These are phyloP conservation scores for Arion vulgaris DNA, from an alignment of 1,140 invertebrate genomes.

Conservation along the genomic window DNA sequence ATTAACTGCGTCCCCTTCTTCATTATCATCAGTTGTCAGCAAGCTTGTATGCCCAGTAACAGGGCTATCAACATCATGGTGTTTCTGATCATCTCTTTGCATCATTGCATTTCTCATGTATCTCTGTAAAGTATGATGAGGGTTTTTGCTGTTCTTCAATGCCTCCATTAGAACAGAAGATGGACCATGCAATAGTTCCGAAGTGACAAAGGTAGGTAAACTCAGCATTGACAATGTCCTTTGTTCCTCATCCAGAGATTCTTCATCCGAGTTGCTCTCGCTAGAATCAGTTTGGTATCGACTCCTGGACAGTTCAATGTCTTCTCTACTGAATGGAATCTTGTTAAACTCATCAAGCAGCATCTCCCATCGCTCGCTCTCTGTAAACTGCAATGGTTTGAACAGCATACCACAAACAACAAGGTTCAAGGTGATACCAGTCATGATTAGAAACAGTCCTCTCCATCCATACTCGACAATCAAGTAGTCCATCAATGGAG, in stretches of 20 bases:
- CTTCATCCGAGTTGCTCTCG: conserved; percentile 35
- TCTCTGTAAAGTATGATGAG: conserved; percentile 40
- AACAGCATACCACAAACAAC: conserved; percentile 86
- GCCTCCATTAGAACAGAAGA: conserved; percentile 50
- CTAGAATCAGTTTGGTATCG: conserved; percentile 42
- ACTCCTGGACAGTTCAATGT: conserved; percentile 37
- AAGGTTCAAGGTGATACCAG: conserved; percentile 84
- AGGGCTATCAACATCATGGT: background rate
- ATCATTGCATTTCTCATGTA: conserved; percentile 40
- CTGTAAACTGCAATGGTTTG: conserved; percentile 78
- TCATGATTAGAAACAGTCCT: conserved; percentile 84
- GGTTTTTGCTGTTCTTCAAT: conserved; percentile 49
- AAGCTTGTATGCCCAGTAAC: background rate
- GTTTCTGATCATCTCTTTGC: background rate
- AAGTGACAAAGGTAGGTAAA: conserved; percentile 58
- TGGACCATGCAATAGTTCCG: conserved; percentile 48
- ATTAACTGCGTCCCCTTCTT: background rate
- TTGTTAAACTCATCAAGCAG: conserved; percentile 61
- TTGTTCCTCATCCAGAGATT: conserved; percentile 44
- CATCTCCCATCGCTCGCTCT: conserved; percentile 54
- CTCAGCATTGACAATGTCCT: conserved; percentile 57
- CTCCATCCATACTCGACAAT: conserved; percentile 68
- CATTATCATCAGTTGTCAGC: background rate
- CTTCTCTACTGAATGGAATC: conserved; percentile 48
- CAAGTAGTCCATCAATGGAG: conserved; percentile 65